Evolutionary conservation across 2,113 vertebrate genomes (phyloP).

Genomic region (Eulemur macaco): DNA sequence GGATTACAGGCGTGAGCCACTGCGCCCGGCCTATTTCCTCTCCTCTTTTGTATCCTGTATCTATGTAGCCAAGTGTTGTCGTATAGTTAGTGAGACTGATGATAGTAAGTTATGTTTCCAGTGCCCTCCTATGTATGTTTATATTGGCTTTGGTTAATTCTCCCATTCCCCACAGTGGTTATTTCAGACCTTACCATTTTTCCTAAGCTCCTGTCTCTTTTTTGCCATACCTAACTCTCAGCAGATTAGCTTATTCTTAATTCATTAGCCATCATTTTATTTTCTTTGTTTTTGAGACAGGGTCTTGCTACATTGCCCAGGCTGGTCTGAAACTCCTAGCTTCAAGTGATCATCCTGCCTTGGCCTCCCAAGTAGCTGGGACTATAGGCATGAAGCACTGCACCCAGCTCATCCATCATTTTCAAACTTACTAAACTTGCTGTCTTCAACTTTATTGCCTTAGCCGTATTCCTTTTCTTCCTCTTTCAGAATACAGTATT

Average conservation of each 20-base stretch:
- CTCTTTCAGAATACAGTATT: neutral
- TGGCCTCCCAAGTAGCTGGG: too few species aligned
- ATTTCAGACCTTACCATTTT: neutral
- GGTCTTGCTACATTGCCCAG: too few species aligned
- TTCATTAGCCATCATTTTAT: neutral
- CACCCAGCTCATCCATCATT: neutral
- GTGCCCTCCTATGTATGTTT: neutral
- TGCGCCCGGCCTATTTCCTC: neutral
- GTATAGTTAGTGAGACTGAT: neutral
- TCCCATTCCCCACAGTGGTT: neutral
- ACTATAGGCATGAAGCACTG: too few species aligned
- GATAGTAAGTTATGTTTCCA: neutral
- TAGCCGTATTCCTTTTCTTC: neutral
- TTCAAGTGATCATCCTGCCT: too few species aligned
- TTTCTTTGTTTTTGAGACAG: too few species aligned
- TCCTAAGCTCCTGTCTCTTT: neutral
- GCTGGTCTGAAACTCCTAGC: too few species aligned
- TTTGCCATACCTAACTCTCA: neutral
- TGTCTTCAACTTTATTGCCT: neutral
- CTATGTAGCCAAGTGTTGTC: neutral
- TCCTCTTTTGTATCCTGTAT: neutral
- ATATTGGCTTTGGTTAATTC: neutral
- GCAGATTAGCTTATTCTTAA: neutral
- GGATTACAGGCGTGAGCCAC: too few species aligned
- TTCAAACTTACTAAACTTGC: neutral